Evolutionary conservation across 92 coral and sea anemone species (phyloP).

Genomic region (Paramuricea clavata): DNA sequence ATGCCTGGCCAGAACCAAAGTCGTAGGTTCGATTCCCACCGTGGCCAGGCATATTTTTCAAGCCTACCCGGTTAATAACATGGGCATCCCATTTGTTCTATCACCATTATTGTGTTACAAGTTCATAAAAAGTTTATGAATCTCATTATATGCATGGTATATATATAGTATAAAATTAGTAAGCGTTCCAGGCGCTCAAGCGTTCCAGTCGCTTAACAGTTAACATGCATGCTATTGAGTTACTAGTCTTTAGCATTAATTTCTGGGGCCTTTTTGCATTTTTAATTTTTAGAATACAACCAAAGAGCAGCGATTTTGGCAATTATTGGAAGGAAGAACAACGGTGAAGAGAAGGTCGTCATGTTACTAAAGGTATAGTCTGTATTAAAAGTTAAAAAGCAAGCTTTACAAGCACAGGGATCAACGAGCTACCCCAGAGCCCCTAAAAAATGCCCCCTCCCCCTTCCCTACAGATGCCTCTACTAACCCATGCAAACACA

Average conservation of each 20-base stretch:
- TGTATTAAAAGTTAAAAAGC: neutral
- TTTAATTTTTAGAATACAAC: conserved; percentile 33
- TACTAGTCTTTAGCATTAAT: conserved; percentile 27
- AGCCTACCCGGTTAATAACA: too few species aligned
- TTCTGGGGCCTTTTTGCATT: neutral
- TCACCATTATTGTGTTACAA: too few species aligned
- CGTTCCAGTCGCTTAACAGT: too few species aligned
- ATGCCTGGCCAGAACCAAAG: too few species aligned
- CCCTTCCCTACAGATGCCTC: conserved; percentile 1
- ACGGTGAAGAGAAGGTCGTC: conserved; percentile 25
- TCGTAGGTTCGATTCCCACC: too few species aligned
- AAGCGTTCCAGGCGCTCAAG: neutral
- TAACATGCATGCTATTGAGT: conserved; percentile 19
- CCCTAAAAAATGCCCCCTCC: neutral
- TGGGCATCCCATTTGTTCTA: too few species aligned
- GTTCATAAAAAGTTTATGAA: too few species aligned
- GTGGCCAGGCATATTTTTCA: too few species aligned
- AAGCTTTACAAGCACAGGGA: neutral
- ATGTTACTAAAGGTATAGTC: conserved; percentile 43
- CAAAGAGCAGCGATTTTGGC: conserved; percentile 50
- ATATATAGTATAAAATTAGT: neutral
- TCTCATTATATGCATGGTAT: neutral
- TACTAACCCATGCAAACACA: neutral
- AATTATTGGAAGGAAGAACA: conserved; percentile 44
- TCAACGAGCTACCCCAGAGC: neutral